A percentile compares a stretch with the other conserved stretches of the same genome.
Conservation (phyloP, 2,888 invertebrate genomes). For the Nephrotoma appendiculata region DNA sequence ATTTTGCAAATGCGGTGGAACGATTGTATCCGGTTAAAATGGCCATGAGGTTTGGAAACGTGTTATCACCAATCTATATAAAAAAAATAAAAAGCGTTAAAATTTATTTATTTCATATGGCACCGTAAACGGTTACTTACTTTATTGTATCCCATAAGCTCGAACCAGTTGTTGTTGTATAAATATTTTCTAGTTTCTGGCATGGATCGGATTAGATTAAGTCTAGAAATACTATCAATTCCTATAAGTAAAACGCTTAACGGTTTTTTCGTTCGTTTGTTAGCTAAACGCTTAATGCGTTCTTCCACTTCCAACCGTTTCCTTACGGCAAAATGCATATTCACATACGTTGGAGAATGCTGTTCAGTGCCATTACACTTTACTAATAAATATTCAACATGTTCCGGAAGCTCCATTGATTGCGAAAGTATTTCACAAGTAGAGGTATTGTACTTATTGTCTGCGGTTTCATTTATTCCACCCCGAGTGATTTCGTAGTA, state of each 20-base stretch:
- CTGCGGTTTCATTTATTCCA: slow-evolving; percentile 19
- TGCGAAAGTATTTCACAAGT: slow-evolving; percentile 34
- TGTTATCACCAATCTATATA: slow-evolving; percentile 61
- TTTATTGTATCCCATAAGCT: slow-evolving; percentile 59
- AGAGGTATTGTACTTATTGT: slow-evolving; percentile 20
- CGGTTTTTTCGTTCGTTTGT: slow-evolving; percentile 29
- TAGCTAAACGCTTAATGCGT: slow-evolving; percentile 21
- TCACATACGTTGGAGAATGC: slow-evolving; percentile 10
- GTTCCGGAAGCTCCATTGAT: slow-evolving; percentile 23
- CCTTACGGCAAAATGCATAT: slow-evolving; percentile 40
- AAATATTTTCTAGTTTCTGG: slow-evolving; percentile 54
- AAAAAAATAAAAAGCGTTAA: not conserved
- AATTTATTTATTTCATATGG: not conserved
- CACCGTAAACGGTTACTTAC: slow-evolving; percentile 21
- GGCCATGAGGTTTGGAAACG: slow-evolving; percentile 80
- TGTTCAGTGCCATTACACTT: slow-evolving; percentile 28
- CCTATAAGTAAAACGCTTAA: slow-evolving; percentile 65
- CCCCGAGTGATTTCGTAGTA: slow-evolving; percentile 22
- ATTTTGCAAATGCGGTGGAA: slow-evolving; percentile 33
- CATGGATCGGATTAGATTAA: slow-evolving; percentile 63
- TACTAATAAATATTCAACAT: slow-evolving; percentile 36
- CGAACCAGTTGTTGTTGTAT: slow-evolving; percentile 50
- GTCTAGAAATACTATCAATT: slow-evolving; percentile 70
- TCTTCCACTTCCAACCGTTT: slow-evolving; percentile 36
- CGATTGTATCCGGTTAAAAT: slow-evolving; percentile 53